Conservation (phyloP, 2,797 vertebrate species). For the Nannoperca obscura region DNA sequence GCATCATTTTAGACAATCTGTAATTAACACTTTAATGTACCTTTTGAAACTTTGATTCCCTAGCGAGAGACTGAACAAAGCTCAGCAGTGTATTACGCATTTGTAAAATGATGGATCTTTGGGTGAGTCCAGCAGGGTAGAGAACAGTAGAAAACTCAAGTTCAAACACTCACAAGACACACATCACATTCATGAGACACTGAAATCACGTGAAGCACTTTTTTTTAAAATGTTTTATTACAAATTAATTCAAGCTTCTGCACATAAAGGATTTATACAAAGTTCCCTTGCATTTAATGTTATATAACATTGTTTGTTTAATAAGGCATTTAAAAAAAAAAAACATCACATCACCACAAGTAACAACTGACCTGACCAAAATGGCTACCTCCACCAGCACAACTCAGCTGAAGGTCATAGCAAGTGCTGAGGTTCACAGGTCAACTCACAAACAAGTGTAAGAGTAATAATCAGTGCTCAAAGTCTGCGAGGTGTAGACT, state of each 20-base stretch:
- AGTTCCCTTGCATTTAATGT: slow-evolving; percentile 69
- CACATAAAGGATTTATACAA: slow-evolving; percentile 75
- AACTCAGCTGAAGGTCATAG: slow-evolving; percentile 53
- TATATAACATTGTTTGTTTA: slow-evolving; percentile 63
- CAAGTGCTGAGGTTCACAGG: slow-evolving; percentile 73
- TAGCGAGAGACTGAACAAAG: background rate
- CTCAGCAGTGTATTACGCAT: background rate
- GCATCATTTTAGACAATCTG: background rate
- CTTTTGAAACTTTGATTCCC: background rate
- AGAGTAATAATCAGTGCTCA: slow-evolving; percentile 65
- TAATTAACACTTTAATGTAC: background rate
- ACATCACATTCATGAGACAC: background rate
- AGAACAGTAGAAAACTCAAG: background rate
- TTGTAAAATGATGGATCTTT: background rate
- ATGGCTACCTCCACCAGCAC: slow-evolving; percentile 55
- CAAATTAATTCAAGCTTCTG: slow-evolving; percentile 81
- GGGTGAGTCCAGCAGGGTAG: background rate
- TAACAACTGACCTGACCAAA: slow-evolving; percentile 50
- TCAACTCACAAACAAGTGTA: slow-evolving; percentile 52
- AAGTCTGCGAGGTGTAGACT: slow-evolving; percentile 46
- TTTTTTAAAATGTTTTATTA: slow-evolving; percentile 75
- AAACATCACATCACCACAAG: slow-evolving; percentile 20
- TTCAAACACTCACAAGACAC: background rate
- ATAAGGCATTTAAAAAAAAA: slow-evolving; percentile 82
- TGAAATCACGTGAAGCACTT: slow-evolving; percentile 4